Percentiles rank a stretch among this genome's conserved stretches.
Conservation (phyloP, 1,140 invertebrate genomes). For the Sminthurinus signatus region DNA sequence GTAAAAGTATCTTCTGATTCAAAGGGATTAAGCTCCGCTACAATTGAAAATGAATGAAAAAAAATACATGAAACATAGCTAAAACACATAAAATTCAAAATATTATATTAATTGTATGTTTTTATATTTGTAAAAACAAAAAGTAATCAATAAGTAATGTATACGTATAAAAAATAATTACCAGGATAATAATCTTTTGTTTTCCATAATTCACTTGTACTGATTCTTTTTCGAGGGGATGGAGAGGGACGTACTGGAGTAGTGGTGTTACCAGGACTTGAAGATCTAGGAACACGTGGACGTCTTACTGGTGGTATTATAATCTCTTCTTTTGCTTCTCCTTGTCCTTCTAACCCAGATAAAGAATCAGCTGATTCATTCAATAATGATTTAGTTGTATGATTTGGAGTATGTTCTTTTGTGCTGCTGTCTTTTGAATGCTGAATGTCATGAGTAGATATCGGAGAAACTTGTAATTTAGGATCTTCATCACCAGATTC, state of each 20-base stretch:
- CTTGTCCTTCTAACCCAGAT: background rate
- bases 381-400: too few species aligned
- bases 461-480: background rate
- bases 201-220: constrained; percentile 21
- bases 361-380: too few species aligned
- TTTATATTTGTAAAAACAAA: too few species aligned
- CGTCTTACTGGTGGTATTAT: too few species aligned
- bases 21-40: constrained; percentile 67
- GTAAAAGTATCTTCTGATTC: constrained; percentile 42
- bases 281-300: too few species aligned
- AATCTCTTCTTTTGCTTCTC: background rate
- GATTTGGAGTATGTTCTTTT: background rate
- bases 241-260: constrained; percentile 10
- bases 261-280: background rate
- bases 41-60: too few species aligned
- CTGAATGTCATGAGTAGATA: background rate
- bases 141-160: too few species aligned
- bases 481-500: background rate
- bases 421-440: background rate
- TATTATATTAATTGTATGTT: too few species aligned
- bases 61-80: too few species aligned
- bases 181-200: constrained; percentile 56
- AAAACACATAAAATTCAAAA: too few species aligned
- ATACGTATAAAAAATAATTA: too few species aligned
- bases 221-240: constrained; percentile 10